A percentile compares a stretch with the other conserved stretches of the same genome.
Conservation (phyloP, 2,113 vertebrate species). For the Dascyllus trimaculatus region DNA sequence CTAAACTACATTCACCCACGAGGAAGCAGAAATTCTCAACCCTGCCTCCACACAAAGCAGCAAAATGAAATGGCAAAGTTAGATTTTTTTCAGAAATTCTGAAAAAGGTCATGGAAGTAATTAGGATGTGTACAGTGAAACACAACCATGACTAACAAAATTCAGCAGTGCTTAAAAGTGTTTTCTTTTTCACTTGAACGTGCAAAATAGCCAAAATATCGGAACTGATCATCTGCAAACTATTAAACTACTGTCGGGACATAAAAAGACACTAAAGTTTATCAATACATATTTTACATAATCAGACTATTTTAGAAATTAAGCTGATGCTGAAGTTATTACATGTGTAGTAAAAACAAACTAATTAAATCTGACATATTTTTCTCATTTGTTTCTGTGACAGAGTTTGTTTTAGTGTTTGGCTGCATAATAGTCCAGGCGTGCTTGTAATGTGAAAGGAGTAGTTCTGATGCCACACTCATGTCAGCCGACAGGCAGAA, state of each 20-base stretch:
- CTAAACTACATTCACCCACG: slow-evolving; percentile 14
- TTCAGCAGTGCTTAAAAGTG: slow-evolving; percentile 1
- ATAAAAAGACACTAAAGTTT: slow-evolving; percentile 11
- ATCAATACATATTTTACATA: slow-evolving; percentile 6
- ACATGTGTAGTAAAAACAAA: not conserved
- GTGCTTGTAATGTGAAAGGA: slow-evolving; percentile 13
- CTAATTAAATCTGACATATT: slow-evolving; percentile 1
- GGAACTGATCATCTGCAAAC: slow-evolving; percentile 9
- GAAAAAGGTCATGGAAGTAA: not conserved
- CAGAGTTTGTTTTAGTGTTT: not conserved
- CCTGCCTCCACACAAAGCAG: slow-evolving; percentile 1
- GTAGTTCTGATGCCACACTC: not conserved
- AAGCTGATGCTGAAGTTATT: not conserved
- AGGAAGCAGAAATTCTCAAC: slow-evolving; percentile 29
- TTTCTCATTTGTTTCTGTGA: slow-evolving; percentile 3
- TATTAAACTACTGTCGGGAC: not conserved
- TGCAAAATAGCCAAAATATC: slow-evolving; percentile 39
- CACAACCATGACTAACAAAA: slow-evolving; percentile 5
- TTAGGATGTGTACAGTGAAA: slow-evolving; percentile 1
- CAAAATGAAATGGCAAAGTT: slow-evolving; percentile 2
- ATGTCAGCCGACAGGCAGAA: not conserved
- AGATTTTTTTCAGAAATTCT: not conserved
- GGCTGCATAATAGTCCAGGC: not conserved
- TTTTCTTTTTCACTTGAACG: not conserved
- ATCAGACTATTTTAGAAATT: not conserved